phyloP scores from a whole-genome alignment of 2,888 invertebrate species.

The Monopis laevigella region DNA sequence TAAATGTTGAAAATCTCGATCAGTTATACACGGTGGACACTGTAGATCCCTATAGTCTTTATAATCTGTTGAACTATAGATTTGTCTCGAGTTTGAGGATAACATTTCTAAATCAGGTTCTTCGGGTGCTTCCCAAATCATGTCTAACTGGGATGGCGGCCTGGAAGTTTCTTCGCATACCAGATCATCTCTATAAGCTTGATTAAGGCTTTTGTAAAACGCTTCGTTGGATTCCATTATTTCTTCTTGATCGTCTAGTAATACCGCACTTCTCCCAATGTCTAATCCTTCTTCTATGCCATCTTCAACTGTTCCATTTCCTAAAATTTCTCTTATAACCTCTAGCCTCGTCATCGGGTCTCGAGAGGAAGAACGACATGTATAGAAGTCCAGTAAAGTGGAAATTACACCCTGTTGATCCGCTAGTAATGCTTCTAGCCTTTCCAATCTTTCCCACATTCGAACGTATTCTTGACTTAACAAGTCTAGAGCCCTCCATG shows the following conservation, averaged over 20 bases:
- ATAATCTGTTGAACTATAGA: conserved; percentile 80
- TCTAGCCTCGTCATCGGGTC: conserved; percentile 64
- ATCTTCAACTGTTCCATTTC: conserved; percentile 72
- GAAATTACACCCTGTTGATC: conserved; percentile 93
- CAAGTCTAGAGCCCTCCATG: conserved; percentile 91
- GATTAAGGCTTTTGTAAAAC: conserved; percentile 87
- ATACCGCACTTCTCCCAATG: conserved; percentile 49
- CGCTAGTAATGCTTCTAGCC: conserved; percentile 84
- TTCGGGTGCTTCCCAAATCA: conserved; percentile 89
- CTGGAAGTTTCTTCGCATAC: conserved; percentile 71
- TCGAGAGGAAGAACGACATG: conserved; percentile 61
- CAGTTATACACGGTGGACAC: conserved; percentile 77
- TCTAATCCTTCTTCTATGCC: conserved; percentile 74
- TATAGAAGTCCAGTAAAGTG: conserved; percentile 84
- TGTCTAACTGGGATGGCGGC: conserved; percentile 78
- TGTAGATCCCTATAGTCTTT: conserved; percentile 77
- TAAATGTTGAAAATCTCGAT: conserved; percentile 80
- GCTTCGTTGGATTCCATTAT: conserved; percentile 83
- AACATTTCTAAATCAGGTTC: conserved; percentile 71
- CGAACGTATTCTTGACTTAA: conserved; percentile 92
- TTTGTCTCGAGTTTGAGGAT: conserved; percentile 67
- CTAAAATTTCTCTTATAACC: conserved; percentile 72
- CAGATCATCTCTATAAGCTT: conserved; percentile 85
- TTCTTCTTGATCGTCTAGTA: conserved; percentile 52
- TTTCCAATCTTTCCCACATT: conserved; percentile 93